Percentiles rank a stretch among this genome's conserved stretches.
phyloP scores from a whole-genome alignment of 2,888 invertebrate species.

The Lochmaea crataegi region DNA sequence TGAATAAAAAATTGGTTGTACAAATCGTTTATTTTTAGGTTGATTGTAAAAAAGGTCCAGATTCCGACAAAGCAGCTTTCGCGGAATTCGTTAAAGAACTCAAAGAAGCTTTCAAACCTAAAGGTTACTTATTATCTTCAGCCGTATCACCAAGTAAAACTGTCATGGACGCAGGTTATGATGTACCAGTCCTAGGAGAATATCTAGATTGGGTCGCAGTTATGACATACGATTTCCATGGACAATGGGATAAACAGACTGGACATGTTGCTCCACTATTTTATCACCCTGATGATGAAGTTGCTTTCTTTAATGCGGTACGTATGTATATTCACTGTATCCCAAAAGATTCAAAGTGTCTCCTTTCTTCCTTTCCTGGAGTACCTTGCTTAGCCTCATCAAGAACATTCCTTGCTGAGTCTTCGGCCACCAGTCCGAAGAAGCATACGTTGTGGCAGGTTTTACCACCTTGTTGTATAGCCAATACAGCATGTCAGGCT shows the following conservation, averaged over 20 bases:
- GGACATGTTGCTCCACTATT: constrained; percentile 90
- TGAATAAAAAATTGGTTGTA: background rate
- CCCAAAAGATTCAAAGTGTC: too few species aligned
- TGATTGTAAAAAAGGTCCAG: constrained; percentile 85
- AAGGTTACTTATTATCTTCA: constrained; percentile 76
- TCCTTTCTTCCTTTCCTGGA: too few species aligned
- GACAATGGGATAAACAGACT: constrained; percentile 92
- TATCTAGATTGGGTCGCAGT: constrained; percentile 91
- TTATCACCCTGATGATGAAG: constrained; percentile 84
- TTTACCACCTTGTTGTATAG: too few species aligned
- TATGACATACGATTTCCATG: constrained; percentile 93
- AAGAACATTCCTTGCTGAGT: too few species aligned
- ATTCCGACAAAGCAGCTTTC: constrained; percentile 85
- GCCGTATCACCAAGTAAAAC: constrained; percentile 91
- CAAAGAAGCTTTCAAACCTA: constrained; percentile 66
- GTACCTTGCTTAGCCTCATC: too few species aligned
- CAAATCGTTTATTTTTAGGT: constrained; percentile 65
- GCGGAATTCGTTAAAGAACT: constrained; percentile 80
- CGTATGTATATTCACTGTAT: constrained; percentile 39
- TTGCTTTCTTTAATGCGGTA: constrained; percentile 85
- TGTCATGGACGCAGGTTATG: constrained; percentile 87
- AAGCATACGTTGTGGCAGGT: too few species aligned
- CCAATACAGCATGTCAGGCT: too few species aligned
- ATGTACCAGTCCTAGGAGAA: constrained; percentile 79
- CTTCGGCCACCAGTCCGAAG: too few species aligned